These are phyloP conservation scores for Alcedo atthis DNA, from an alignment of 2,797 vertebrate genomes.

Conservation along the genomic window DNA sequence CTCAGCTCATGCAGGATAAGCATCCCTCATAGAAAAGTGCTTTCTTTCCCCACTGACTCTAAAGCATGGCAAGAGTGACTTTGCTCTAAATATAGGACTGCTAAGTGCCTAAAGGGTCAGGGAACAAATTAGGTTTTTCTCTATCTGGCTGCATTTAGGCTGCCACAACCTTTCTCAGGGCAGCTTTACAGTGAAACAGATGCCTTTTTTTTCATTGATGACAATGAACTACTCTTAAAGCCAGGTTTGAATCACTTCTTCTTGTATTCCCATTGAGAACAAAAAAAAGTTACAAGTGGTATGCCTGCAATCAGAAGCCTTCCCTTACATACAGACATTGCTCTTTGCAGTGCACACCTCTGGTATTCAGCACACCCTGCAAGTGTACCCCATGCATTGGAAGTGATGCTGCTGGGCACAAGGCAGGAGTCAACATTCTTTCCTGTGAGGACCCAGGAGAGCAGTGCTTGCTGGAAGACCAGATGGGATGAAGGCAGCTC, in stretches of 20 bases:
- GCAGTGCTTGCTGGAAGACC: neutral
- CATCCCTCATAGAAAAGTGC: neutral
- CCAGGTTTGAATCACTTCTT: neutral
- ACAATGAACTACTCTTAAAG: neutral
- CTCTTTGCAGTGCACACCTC: neutral
- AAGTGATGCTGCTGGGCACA: neutral
- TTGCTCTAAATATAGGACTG: neutral
- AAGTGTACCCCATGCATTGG: neutral
- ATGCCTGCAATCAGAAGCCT: neutral
- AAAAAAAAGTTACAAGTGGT: neutral
- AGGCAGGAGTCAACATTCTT: neutral
- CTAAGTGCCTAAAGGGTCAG: neutral
- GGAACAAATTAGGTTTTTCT: neutral
- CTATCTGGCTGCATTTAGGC: neutral
- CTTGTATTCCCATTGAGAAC: neutral
- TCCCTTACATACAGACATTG: neutral
- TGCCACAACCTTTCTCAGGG: neutral
- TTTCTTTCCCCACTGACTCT: neutral
- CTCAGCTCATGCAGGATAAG: neutral
- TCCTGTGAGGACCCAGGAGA: neutral
- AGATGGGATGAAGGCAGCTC: neutral
- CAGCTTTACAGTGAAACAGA: neutral
- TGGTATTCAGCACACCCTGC: neutral
- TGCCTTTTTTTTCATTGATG: neutral
- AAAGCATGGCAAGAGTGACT: neutral